These are phyloP conservation scores for Esox masquinongy DNA, from an alignment of 2,797 vertebrate species.

Conservation along the genomic window DNA sequence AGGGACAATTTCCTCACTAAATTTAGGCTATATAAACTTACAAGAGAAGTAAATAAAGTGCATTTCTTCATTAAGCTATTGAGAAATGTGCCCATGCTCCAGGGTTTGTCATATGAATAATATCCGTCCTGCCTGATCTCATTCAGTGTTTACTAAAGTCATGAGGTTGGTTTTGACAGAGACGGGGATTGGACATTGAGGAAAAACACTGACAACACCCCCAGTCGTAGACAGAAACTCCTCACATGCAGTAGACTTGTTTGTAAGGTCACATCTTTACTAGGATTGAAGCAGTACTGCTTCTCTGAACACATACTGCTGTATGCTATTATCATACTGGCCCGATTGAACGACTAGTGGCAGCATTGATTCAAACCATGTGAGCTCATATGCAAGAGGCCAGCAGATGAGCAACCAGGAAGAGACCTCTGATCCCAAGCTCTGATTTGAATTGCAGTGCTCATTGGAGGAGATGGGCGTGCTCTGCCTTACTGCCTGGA, in stretches of 20 bases:
- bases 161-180: background rate
- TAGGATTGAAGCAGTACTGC: background rate
- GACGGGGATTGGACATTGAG: background rate
- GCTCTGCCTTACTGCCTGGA: constrained; percentile 50
- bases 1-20: constrained; percentile 67
- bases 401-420: constrained; percentile 54
- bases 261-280: constrained; percentile 1
- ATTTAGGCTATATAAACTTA: constrained; percentile 53
- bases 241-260: background rate
- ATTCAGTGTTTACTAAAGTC: background rate
- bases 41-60: constrained; percentile 52
- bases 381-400: constrained; percentile 62
- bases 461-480: constrained; percentile 42
- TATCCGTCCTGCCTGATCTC: background rate
- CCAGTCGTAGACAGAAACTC: background rate
- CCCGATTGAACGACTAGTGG: constrained; percentile 54
- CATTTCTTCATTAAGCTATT: constrained; percentile 47
- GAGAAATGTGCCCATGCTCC: constrained; percentile 38
- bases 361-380: constrained; percentile 76
- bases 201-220: background rate
- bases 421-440: constrained; percentile 72
- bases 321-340: constrained; percentile 46
- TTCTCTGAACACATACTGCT: background rate
- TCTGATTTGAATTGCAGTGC: constrained; percentile 68
- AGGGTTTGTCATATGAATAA: background rate